Base-by-base conservation (phyloP, 2,797 vertebrate genomes). In the Acipenser oxyrinchus region DNA sequence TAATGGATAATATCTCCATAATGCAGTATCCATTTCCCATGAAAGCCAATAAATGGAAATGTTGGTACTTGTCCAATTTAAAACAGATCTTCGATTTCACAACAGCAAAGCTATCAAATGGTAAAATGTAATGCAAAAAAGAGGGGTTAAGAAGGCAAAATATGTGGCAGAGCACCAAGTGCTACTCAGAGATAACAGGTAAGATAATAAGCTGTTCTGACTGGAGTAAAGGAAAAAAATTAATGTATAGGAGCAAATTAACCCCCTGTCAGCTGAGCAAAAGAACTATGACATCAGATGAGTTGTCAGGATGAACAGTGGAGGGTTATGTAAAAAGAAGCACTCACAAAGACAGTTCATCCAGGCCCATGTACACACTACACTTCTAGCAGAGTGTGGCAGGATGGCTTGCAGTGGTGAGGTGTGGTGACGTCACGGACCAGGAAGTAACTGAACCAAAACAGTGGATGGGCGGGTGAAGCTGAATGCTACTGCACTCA, bases 1-100 rank as follows among this genome's bases (percentile, higher is more conserved):
- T 82, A 87, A 87, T 80, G 63, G 81, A 87, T 86, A 87, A 82
- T 78, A 74, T 81, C 18, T 81, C 81, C 83, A 81, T 87, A 87
- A 87, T 89, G 85, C 82, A 71, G 79, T 81, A 81, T 82, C 77
- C 72, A 68, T 77, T 87, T 81, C 86, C 83, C 68, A 77, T 69
- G 85, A 79, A 82, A 81, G 82, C 78, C 81, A 77, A 74, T 90
- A 89, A 90, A 89, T 88, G 86, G 85, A 77, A 77, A 71, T 84
- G 83, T 89, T 83, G 81, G 37, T 37, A 58, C 12, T 2, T 58
- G 55, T 58, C 7, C 10, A 58, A 58, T 58, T 58, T 58, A 5
- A 58, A 37, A 37, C 37, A 37, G 37, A 37, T 37, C 37, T 37
- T 37, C 37, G 37, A 37, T 37, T 37, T 37, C 37, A 37, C 37